Conservation (phyloP, 2,888 invertebrate genomes). For the Glyphotaelius pellucidus region DNA sequence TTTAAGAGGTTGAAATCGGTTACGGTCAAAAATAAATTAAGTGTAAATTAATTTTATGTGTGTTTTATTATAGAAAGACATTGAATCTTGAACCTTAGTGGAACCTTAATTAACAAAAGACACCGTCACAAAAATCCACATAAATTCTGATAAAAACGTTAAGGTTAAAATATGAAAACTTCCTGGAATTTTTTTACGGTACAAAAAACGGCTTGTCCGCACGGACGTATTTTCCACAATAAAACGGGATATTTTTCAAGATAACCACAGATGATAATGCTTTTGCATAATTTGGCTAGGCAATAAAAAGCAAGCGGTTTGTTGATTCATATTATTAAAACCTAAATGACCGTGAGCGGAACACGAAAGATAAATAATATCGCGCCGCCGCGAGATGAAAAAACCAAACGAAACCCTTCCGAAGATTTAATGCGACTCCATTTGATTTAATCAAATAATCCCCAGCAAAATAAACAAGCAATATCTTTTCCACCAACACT, state of each 20-base stretch:
- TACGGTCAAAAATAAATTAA: no score
- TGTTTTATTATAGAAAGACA: no score
- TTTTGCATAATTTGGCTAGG: background rate
- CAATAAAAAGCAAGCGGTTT: slow-evolving; percentile 2
- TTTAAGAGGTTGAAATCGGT: no score
- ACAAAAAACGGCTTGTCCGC: background rate
- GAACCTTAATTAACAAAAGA: background rate
- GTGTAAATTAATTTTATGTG: no score
- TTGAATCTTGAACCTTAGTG: background rate
- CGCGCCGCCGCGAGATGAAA: slow-evolving; percentile 24
- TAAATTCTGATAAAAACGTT: background rate
- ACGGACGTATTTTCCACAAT: background rate
- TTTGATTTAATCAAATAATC: slow-evolving; percentile 57
- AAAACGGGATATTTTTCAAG: background rate
- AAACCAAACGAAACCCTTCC: slow-evolving; percentile 14
- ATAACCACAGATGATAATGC: background rate
- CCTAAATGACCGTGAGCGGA: slow-evolving; percentile 26
- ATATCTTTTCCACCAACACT: slow-evolving; percentile 20
- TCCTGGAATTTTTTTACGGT: background rate
- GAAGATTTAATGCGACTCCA: slow-evolving; percentile 54
- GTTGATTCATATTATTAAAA: slow-evolving; percentile 44
- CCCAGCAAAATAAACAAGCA: slow-evolving; percentile 49
- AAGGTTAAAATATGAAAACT: background rate
- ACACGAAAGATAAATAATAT: slow-evolving; percentile 30
- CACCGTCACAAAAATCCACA: background rate